Conservation (phyloP, 2,888 invertebrate species). For the Yponomeuta plumbellus region DNA sequence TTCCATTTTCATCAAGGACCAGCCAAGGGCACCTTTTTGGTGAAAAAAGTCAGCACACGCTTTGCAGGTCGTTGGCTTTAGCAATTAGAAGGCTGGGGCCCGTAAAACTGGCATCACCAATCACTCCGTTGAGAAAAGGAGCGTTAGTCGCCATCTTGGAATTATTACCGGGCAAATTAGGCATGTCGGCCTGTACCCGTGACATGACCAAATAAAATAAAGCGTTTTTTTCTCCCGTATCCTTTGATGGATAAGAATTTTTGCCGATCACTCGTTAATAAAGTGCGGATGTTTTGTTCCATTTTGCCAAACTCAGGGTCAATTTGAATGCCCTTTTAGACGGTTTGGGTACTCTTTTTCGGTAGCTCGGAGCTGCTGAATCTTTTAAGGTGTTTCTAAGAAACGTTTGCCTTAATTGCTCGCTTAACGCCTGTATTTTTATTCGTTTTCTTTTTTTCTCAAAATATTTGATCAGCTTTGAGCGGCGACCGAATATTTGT, state of each 20-base stretch:
- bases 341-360: slow-evolving; percentile 38
- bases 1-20: slow-evolving; percentile 46
- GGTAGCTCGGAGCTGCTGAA: slow-evolving; percentile 38
- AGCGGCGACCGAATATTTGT: slow-evolving; percentile 20
- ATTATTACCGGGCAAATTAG: slow-evolving; percentile 36
- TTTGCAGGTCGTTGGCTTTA: slow-evolving; percentile 44
- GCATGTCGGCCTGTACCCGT: slow-evolving; percentile 20
- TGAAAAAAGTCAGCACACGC: slow-evolving; percentile 31
- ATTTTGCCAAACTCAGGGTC: slow-evolving; percentile 43
- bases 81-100: slow-evolving; percentile 44
- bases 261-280: slow-evolving; percentile 40
- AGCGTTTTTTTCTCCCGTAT: slow-evolving; percentile 28
- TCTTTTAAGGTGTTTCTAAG: slow-evolving; percentile 35
- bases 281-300: slow-evolving; percentile 35
- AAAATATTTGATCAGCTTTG: slow-evolving; percentile 25
- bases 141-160: slow-evolving; percentile 43
- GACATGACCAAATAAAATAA: slow-evolving; percentile 29
- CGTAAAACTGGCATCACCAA: slow-evolving; percentile 35
- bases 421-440: slow-evolving; percentile 24
- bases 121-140: slow-evolving; percentile 40
- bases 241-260: slow-evolving; percentile 40
- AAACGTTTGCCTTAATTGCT: slow-evolving; percentile 37
- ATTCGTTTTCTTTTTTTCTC: slow-evolving; percentile 20
- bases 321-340: slow-evolving; percentile 49
- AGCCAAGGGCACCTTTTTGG: slow-evolving; percentile 26